These are phyloP conservation scores for Ennomos erosarius DNA, from an alignment of 2,888 invertebrate species.

Conservation along the genomic window DNA sequence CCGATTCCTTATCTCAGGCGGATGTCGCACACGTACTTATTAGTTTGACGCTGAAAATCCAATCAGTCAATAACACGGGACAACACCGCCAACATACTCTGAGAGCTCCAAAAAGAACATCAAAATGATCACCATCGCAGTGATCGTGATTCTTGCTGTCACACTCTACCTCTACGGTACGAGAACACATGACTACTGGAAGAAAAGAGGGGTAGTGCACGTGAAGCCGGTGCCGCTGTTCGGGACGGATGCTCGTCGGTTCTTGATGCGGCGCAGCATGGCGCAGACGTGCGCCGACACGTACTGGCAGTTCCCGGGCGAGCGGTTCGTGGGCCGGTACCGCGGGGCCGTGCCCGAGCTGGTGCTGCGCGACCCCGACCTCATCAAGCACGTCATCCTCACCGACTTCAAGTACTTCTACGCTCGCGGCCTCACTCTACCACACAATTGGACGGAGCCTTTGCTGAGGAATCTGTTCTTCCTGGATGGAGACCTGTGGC, in stretches of 20 bases:
- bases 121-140: conserved; percentile 28
- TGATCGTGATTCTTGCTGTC: conserved; percentile 36
- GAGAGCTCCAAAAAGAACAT: neutral
- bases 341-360: conserved; percentile 56
- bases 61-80: conserved; percentile 15
- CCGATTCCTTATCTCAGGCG: conserved; percentile 18
- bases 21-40: conserved; percentile 21
- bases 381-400: conserved; percentile 57
- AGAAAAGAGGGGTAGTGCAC: conserved; percentile 56
- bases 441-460: conserved; percentile 55
- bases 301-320: conserved; percentile 62
- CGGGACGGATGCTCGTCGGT: conserved; percentile 57
- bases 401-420: conserved; percentile 63
- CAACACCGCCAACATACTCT: neutral
- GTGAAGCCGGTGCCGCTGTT: conserved; percentile 59
- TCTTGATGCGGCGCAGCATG: conserved; percentile 52
- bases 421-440: conserved; percentile 54
- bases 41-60: neutral
- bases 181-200: conserved; percentile 58
- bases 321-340: conserved; percentile 62
- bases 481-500: conserved; percentile 65
- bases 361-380: conserved; percentile 62
- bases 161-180: conserved; percentile 56
- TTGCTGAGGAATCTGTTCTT: conserved; percentile 63
- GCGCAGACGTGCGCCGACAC: conserved; percentile 53